Evolutionary conservation across 2,797 vertebrate species (phyloP).

Genomic region (Malurus splendens): DNA sequence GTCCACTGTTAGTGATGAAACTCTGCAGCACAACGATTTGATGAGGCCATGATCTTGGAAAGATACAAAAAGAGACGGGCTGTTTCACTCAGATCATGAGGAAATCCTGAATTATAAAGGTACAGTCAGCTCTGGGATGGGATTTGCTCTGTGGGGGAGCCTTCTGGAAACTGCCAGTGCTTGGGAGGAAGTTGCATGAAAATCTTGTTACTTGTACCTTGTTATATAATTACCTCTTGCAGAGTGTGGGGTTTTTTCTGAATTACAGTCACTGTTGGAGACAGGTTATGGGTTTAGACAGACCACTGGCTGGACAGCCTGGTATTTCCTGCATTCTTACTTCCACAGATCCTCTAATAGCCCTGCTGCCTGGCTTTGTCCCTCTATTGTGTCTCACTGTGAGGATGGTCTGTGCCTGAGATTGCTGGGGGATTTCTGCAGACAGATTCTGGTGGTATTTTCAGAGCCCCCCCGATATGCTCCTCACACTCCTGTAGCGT

Average conservation of each 20-base stretch:
- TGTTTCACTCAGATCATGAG: background rate
- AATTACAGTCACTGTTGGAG: slow-evolving; percentile 28
- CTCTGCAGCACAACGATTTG: background rate
- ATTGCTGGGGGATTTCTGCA: background rate
- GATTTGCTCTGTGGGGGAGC: background rate
- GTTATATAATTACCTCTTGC: slow-evolving; percentile 32
- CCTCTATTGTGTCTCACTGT: background rate
- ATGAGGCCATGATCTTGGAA: background rate
- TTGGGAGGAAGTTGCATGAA: background rate
- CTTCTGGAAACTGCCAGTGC: background rate
- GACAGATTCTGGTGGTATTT: background rate
- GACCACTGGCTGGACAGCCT: background rate
- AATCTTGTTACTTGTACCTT: slow-evolving; percentile 34
- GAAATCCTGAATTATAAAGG: slow-evolving; percentile 16
- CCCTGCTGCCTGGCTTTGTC: background rate
- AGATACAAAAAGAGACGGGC: background rate
- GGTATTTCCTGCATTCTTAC: slow-evolving; percentile 18
- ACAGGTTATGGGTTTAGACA: slow-evolving; percentile 17
- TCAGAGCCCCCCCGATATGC: background rate
- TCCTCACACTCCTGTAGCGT: background rate
- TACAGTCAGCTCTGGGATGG: background rate
- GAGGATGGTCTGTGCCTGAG: background rate
- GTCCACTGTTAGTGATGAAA: background rate
- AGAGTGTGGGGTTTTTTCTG: background rate
- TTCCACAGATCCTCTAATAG: background rate